Evolutionary conservation across 2,113 vertebrate species (phyloP), one percentile per base, ranked within the genome.

Genomic region (Sceloporus undulatus): DNA sequence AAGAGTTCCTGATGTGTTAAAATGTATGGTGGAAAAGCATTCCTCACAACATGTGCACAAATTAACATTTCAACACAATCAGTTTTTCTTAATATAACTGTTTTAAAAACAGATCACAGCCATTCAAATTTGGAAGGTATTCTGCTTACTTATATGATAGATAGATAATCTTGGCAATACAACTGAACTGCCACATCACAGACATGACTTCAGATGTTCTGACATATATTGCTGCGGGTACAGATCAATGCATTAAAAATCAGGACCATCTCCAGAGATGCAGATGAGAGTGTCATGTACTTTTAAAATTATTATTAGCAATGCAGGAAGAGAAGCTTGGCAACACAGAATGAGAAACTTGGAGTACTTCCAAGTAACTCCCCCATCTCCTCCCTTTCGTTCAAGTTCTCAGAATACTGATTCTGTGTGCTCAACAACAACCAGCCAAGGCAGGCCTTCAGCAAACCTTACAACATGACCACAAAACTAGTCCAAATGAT

Each of bases 41-140:
- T 14, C 59, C 56, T 23, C n/a, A 14, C 42, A 56, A 62, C 62
- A 52, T 13, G n/a, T 21, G 77, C 86, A 90, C 83, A 90, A 74
- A 82, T 34, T 40, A 92, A 90, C 52, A 88, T 87, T 77, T 78
- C 87, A 59, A 48, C 74, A 88, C 59, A 19, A 68, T 76, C 79
- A 85, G 40, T 1, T 74, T 82, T 54, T 81, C 79, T 65, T 2
- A 73, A 75, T 76, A 38, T 68, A 90, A 85, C 38, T 78, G 19
- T 54, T 71, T 48, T 2, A 83, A 71, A 16, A 68, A 77, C 5
- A 42, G 1, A 77, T 77, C 38, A 77, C 56, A 27, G 59, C 34
- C 56, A 25, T 82, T 82, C 65, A 38, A 62, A 54, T 62, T 62
- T 62, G 59, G 56, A n/a, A 19, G 3, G 14, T 7, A 66, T 29